Base-by-base conservation (phyloP, 2,113 vertebrate species). In the Phocoena sinus region DNA sequence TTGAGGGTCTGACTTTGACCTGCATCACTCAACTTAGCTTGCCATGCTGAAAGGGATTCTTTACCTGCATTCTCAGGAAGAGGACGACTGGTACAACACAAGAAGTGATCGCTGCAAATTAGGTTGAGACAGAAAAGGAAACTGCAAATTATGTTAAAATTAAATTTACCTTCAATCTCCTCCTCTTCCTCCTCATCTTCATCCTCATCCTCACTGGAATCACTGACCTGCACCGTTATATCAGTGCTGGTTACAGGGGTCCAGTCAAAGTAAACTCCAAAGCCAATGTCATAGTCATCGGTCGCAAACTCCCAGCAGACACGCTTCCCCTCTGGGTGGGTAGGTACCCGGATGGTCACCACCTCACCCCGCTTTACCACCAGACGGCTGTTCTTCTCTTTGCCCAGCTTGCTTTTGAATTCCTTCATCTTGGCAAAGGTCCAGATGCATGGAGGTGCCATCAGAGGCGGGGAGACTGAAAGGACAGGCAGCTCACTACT, bases 301-400 rank as follows among this genome's bases (percentile, higher is more conserved):
- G 99, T 99, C 3, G 99, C 99, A 93, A 99, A 99, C 98, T 99
- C 99, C 99, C 99, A 99, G 98, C 99, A 99, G 93, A 99, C 99
- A 20, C 98, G 99, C 96, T 99, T 99, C 79, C 99, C 99, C 79
- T 99, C 99, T 1, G 99, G 99, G 71, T 99, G 99, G 5, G 99
- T 99, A 85, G 99, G 99, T 62, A 99, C 99, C 0, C 99, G 98
- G 77, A 99, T 99, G 0, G 99, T 99, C 98, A 99, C 99, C 84
- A 99, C 99, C 96, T 99, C 99, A 0, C 99, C 99, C 63, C 99
- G 98, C 95, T 99, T 99, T 96, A 99, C 99, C 36, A 99, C 99
- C 98, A 99, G 99, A 96, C 99, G 97, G 44, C 98, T 98, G 97
- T 99, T 99, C 98, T 99, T 99, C 97, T 99, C 99, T 80, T 98